phyloP scores from a whole-genome alignment of 1,140 invertebrate genomes.

The Megathymus violae region DNA sequence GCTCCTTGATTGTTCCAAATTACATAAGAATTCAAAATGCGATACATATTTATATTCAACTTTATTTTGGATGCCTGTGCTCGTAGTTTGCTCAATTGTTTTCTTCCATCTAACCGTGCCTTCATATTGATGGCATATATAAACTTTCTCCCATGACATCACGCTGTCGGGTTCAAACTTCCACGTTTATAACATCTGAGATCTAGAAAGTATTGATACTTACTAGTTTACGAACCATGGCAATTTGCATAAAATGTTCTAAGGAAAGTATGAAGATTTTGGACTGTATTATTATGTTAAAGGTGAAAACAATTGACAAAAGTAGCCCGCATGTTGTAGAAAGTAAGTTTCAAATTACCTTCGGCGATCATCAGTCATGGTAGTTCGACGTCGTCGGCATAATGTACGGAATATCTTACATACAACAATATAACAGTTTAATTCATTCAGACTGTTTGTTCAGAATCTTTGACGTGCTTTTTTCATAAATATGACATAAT shows the following conservation, averaged over 20 bases:
- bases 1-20: too few species aligned
- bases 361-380: conserved; percentile 13
- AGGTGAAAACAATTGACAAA: neutral
- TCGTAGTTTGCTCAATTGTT: neutral
- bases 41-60: too few species aligned
- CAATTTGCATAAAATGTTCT: neutral
- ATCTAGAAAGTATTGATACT: conserved; percentile 12
- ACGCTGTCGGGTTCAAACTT: conserved; percentile 14
- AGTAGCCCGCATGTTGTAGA: neutral
- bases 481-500: too few species aligned
- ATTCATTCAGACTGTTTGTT: too few species aligned
- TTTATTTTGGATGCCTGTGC: neutral
- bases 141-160: conserved; percentile 27
- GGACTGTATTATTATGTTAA: neutral
- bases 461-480: too few species aligned
- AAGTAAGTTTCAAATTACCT: conserved; percentile 1
- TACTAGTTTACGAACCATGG: neutral
- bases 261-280: neutral
- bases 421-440: too few species aligned
- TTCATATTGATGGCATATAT: conserved; percentile 24
- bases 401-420: too few species aligned
- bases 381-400: conserved; percentile 4
- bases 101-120: conserved; percentile 1
- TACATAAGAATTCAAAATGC: too few species aligned
- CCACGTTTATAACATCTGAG: conserved; percentile 26